Conservation (phyloP, 2,888 invertebrate genomes). For the Xestia sexstrigata region DNA sequence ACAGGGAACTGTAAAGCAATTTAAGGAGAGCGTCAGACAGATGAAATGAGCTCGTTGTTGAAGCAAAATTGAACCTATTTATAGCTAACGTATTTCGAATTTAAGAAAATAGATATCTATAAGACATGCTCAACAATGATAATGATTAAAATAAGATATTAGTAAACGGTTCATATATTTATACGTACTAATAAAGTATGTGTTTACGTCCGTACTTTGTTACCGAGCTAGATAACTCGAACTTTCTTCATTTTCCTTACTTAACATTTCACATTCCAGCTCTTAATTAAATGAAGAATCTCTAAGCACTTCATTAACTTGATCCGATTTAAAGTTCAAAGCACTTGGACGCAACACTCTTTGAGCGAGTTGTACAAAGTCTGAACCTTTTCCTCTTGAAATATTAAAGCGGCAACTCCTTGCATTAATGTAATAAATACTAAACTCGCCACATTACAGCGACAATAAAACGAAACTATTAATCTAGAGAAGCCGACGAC, state of each 20-base stretch:
- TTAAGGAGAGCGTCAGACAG: slow-evolving; percentile 39
- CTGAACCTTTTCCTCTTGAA: slow-evolving; percentile 7
- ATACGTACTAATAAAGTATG: background rate
- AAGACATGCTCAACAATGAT: background rate
- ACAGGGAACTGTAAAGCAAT: slow-evolving; percentile 49
- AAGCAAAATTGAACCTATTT: slow-evolving; percentile 13
- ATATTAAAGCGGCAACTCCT: slow-evolving; percentile 11
- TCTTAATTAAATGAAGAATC: slow-evolving; percentile 35
- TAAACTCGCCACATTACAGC: slow-evolving; percentile 19
- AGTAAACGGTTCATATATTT: background rate
- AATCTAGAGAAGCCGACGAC: slow-evolving; percentile 57
- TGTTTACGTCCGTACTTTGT: background rate
- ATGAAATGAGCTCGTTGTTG: slow-evolving; percentile 21
- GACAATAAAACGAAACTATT: slow-evolving; percentile 53
- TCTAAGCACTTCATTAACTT: slow-evolving; percentile 44
- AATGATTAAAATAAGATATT: background rate
- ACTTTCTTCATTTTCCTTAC: slow-evolving; percentile 5
- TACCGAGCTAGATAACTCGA: background rate
- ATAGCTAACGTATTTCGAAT: slow-evolving; percentile 3
- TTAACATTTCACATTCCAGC: slow-evolving; percentile 6
- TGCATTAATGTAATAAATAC: slow-evolving; percentile 39
- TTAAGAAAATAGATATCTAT: background rate
- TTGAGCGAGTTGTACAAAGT: background rate
- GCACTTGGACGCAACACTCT: slow-evolving; percentile 8
- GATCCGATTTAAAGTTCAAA: slow-evolving; percentile 41